Conservation (phyloP, 1,140 invertebrate genomes). For the Papilio xuthus region DNA sequence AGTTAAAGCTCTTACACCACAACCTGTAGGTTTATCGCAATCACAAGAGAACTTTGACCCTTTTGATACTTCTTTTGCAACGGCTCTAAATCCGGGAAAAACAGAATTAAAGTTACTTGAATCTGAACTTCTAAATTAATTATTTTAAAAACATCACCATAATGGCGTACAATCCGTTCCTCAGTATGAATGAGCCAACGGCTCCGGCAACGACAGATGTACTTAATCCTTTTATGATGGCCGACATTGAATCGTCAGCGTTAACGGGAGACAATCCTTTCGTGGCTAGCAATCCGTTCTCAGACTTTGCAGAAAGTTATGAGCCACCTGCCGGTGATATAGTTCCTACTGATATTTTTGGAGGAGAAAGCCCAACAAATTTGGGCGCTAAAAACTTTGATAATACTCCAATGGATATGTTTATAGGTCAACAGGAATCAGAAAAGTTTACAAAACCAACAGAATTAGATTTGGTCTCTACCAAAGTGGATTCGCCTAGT, state of each 20-base stretch:
- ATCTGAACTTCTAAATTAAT: slow-evolving; percentile 84
- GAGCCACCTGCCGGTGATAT: slow-evolving; percentile 78
- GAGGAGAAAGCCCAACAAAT: slow-evolving; percentile 58
- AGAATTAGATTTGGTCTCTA: slow-evolving; percentile 65
- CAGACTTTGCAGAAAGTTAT: slow-evolving; percentile 83
- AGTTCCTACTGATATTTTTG: slow-evolving; percentile 74
- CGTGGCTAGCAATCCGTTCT: slow-evolving; percentile 82
- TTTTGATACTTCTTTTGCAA: slow-evolving; percentile 90
- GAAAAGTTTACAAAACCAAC: slow-evolving; percentile 67
- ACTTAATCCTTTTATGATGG: slow-evolving; percentile 89
- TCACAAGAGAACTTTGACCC: slow-evolving; percentile 84
- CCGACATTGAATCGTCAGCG: slow-evolving; percentile 70
- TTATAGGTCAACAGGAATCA: slow-evolving; percentile 49
- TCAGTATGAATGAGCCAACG: slow-evolving; percentile 85
- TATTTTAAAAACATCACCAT: slow-evolving; percentile 43
- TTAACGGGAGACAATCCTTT: slow-evolving; percentile 84
- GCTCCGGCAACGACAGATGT: slow-evolving; percentile 73
- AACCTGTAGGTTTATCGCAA: slow-evolving; percentile 70
- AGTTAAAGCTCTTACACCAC: slow-evolving; percentile 86
- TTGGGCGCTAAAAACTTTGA: slow-evolving; percentile 66
- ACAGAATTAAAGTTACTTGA: slow-evolving; percentile 90
- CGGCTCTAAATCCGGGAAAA: slow-evolving; percentile 88
- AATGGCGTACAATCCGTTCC: slow-evolving; percentile 89
- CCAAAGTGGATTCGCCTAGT: slow-evolving; percentile 55
- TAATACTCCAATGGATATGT: slow-evolving; percentile 56